These are phyloP conservation scores for Psix sp. DNA, from an alignment of 1,140 invertebrate species.

Conservation along the genomic window DNA sequence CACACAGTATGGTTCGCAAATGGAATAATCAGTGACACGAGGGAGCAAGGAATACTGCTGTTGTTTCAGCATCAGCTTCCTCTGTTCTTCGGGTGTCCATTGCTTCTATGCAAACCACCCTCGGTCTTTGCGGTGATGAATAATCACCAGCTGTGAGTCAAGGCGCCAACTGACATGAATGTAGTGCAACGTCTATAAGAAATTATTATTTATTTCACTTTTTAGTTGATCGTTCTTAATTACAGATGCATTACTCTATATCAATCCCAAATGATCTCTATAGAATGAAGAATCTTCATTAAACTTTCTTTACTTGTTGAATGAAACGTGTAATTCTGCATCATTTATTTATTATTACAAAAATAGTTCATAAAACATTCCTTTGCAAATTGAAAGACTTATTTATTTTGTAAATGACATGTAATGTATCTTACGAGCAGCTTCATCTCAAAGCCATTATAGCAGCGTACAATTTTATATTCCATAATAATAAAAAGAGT, in stretches of 20 bases:
- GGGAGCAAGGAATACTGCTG: conserved; percentile 64
- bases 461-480: conserved; percentile 11
- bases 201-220: conserved; percentile 45
- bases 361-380: too few species aligned
- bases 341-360: too few species aligned
- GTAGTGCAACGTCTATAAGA: conserved; percentile 27
- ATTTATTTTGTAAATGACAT: conserved; percentile 6
- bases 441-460: conserved; percentile 1
- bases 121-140: conserved; percentile 69
- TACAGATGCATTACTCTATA: conserved; percentile 35
- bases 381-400: too few species aligned
- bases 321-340: too few species aligned
- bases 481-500: conserved; percentile 19
- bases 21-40: conserved; percentile 75
- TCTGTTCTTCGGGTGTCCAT: conserved; percentile 57
- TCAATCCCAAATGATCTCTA: conserved; percentile 4
- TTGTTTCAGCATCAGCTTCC: conserved; percentile 57
- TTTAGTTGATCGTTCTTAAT: conserved; percentile 36
- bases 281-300: too few species aligned
- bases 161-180: conserved; percentile 66
- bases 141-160: conserved; percentile 67
- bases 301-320: too few species aligned
- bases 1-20: conserved; percentile 67
- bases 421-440: neutral
- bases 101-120: conserved; percentile 62